phyloP scores from a whole-genome alignment of 1,140 invertebrate species.

The Laodelphax striatellus region DNA sequence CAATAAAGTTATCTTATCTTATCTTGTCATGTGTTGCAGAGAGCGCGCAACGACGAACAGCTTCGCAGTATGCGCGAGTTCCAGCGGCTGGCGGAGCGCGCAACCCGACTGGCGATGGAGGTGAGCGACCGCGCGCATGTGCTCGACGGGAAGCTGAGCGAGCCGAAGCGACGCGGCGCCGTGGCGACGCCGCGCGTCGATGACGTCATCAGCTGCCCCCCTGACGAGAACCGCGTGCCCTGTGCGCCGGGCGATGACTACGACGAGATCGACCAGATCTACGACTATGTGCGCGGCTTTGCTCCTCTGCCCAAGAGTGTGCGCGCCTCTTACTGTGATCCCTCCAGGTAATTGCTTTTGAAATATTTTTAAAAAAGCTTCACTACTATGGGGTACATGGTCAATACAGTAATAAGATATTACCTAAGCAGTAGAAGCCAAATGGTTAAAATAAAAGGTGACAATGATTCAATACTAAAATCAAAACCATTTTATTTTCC shows the following conservation, averaged over 20 bases:
- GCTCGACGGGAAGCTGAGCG: slow-evolving; percentile 59
- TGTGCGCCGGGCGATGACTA: slow-evolving; percentile 55
- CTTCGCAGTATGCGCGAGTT: slow-evolving; percentile 70
- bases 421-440: no score
- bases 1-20: no score
- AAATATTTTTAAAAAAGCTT: no score
- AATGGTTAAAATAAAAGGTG: no score
- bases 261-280: slow-evolving; percentile 94
- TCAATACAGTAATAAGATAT: no score
- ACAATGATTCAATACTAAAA: no score
- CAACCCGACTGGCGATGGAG: slow-evolving; percentile 62
- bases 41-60: slow-evolving; percentile 70
- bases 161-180: slow-evolving; percentile 29
- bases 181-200: slow-evolving; percentile 21
- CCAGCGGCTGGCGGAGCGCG: slow-evolving; percentile 64
- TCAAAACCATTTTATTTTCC: no score
- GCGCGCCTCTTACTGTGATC: slow-evolving; percentile 47
- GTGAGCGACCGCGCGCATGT: slow-evolving; percentile 69
- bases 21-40: no score
- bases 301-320: slow-evolving; percentile 75
- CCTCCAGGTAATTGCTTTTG: neutral
- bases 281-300: slow-evolving; percentile 87
- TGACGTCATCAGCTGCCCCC: slow-evolving; percentile 27
- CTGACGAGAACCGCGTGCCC: slow-evolving; percentile 33
- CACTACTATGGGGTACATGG: no score